Evolutionary conservation across 2,888 invertebrate species (phyloP).

Genomic region (Melitaea athalia): DNA sequence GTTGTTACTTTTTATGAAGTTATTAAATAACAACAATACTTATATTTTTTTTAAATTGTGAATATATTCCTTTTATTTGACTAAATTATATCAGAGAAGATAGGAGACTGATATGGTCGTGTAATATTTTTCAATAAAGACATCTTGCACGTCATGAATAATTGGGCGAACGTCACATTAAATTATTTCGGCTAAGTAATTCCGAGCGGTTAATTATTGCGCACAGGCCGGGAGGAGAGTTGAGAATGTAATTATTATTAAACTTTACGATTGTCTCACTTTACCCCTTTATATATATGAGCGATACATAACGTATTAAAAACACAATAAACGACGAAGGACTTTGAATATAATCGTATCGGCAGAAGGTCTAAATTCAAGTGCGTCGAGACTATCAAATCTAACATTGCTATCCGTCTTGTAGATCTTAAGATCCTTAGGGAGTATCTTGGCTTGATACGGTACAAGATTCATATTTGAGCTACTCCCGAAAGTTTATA

Average conservation of each 20-base stretch:
- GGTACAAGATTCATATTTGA: conserved; percentile 78
- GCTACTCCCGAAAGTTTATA: conserved; percentile 69
- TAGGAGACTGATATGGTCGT: background rate
- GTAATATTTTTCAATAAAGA: conserved; percentile 43
- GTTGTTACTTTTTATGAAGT: background rate
- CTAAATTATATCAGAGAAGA: background rate
- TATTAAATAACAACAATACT: too few relatives aligned
- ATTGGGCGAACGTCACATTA: conserved; percentile 76
- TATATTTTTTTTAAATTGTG: too few relatives aligned
- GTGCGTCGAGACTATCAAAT: conserved; percentile 37
- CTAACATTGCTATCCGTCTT: conserved; percentile 48
- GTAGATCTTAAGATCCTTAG: conserved; percentile 73
- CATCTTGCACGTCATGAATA: conserved; percentile 53
- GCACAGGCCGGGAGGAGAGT: conserved; percentile 80
- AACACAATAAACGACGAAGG: conserved; percentile 39
- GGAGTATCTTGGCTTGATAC: conserved; percentile 80
- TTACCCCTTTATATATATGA: conserved; percentile 71
- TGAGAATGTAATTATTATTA: conserved; percentile 83
- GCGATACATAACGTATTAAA: conserved; percentile 49
- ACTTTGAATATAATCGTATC: conserved; percentile 46
- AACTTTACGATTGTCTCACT: conserved; percentile 83
- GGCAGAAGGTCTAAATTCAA: conserved; percentile 48
- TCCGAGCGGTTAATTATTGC: conserved; percentile 82
- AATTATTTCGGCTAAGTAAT: conserved; percentile 83
- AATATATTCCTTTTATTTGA: background rate